Conservation (phyloP, 1,140 invertebrate genomes). For the Stratiolaelaps scimitus region DNA sequence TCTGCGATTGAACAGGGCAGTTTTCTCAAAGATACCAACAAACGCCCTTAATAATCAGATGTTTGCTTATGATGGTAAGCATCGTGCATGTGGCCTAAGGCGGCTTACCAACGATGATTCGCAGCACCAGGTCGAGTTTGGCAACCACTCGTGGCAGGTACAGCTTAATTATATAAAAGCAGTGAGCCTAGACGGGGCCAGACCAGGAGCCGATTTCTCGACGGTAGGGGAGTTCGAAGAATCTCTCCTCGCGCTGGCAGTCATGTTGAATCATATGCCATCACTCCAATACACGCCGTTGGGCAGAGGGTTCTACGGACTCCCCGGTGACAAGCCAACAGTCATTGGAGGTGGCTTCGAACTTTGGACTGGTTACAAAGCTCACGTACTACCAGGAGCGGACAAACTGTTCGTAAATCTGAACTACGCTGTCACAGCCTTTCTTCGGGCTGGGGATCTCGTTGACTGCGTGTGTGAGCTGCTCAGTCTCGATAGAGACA, state of each 20-base stretch:
- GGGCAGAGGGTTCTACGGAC: constrained; percentile 21
- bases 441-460: not conserved
- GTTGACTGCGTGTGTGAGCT: not conserved
- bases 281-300: not conserved
- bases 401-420: not conserved
- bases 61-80: constrained; percentile 2
- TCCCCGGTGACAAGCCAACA: not conserved
- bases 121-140: not conserved
- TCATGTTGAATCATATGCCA: constrained; percentile 9
- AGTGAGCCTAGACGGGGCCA: not conserved
- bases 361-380: constrained; percentile 8
- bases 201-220: not conserved
- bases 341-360: not conserved
- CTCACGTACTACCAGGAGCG: not conserved
- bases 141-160: not conserved
- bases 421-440: not conserved
- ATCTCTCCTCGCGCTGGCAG: not conserved
- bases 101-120: not conserved
- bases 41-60: not conserved
- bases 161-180: not conserved
- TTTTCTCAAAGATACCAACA: not conserved
- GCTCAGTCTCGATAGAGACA: not conserved
- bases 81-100: not conserved
- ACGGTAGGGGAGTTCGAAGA: not conserved
- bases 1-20: not conserved